Evolutionary conservation across 2,888 invertebrate genomes (phyloP).

Genomic region (Lepidocyrtinus sp.): DNA sequence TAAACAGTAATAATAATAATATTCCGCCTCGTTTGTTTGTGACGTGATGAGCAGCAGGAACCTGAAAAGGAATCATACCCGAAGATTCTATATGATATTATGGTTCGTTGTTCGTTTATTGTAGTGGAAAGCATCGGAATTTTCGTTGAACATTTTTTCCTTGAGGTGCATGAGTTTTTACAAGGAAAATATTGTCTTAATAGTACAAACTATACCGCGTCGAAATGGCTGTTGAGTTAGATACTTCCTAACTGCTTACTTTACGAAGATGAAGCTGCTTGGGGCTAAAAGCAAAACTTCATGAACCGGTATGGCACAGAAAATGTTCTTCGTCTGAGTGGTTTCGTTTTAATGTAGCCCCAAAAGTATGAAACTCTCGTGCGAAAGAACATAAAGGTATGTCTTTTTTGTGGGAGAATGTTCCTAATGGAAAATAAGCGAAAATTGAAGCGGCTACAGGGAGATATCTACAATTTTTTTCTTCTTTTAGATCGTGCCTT

Average conservation of each 20-base stretch:
- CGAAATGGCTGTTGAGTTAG: too few species aligned
- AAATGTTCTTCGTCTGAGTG: neutral
- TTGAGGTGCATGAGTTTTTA: neutral
- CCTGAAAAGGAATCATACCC: slow-evolving; percentile 2
- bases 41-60: slow-evolving; percentile 37
- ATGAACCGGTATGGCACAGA: neutral
- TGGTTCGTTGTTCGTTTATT: too few species aligned
- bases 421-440: neutral
- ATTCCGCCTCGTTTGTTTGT: slow-evolving; percentile 30
- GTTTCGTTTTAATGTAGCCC: neutral
- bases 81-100: too few species aligned
- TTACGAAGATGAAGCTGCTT: too few species aligned
- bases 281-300: neutral
- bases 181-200: neutral
- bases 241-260: too few species aligned
- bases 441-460: neutral
- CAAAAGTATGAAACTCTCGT: neutral
- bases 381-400: too few species aligned
- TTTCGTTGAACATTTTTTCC: neutral
- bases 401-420: too few species aligned
- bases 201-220: too few species aligned
- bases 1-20: slow-evolving; percentile 32
- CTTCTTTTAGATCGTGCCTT: slow-evolving; percentile 15
- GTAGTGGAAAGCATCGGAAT: neutral
- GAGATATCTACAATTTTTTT: neutral